Evolutionary conservation across 2,797 vertebrate genomes (phyloP).

Genomic region (Sebastes cheni): DNA sequence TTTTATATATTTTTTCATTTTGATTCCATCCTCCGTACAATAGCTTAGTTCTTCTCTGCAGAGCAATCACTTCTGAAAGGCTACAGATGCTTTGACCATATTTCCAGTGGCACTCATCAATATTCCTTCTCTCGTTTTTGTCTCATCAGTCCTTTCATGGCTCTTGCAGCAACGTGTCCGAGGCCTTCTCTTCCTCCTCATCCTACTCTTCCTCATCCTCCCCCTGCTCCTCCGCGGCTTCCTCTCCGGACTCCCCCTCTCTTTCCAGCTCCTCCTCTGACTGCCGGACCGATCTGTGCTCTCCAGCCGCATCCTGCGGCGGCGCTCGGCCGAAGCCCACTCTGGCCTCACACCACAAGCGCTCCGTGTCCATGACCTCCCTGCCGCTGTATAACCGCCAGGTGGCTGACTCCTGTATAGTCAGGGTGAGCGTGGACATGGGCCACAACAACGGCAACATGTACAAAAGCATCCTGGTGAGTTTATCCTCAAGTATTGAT

Average conservation of each 20-base stretch:
- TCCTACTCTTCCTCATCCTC: slow-evolving; percentile 41
- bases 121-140: background rate
- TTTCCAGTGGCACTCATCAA: background rate
- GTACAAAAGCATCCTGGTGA: slow-evolving; percentile 91
- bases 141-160: slow-evolving; percentile 69
- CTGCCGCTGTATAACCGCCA: slow-evolving; percentile 78
- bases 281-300: slow-evolving; percentile 31
- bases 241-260: slow-evolving; percentile 25
- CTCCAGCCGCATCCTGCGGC: background rate
- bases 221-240: slow-evolving; percentile 31
- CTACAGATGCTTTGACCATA: background rate
- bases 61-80: background rate
- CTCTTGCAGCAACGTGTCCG: slow-evolving; percentile 69
- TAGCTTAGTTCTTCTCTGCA: too few species aligned
- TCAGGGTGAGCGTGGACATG: slow-evolving; percentile 84
- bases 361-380: slow-evolving; percentile 74
- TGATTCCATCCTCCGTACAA: too few species aligned
- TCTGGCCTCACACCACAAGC: slow-evolving; percentile 58
- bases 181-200: slow-evolving; percentile 55
- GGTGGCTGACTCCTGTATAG: slow-evolving; percentile 83
- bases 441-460: slow-evolving; percentile 84
- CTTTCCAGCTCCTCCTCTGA: slow-evolving; percentile 38
- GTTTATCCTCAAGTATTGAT: slow-evolving; percentile 17
- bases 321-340: slow-evolving; percentile 6
- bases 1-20: too few species aligned